Evolutionary conservation across 2,888 invertebrate species (phyloP).

Genomic region (Leucophenga montana): DNA sequence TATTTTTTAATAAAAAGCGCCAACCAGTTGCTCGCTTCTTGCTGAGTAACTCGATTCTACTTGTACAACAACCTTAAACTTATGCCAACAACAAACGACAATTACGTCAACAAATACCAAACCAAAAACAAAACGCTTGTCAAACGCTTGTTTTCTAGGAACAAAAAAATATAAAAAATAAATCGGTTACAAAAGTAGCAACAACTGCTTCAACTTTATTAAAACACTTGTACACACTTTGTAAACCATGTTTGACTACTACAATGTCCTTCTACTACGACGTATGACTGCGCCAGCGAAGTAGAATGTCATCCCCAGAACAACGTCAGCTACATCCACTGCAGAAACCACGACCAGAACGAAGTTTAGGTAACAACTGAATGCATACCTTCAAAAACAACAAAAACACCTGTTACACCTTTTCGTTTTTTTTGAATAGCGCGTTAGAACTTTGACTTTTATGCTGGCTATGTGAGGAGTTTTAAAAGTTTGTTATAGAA

Average conservation of each 20-base stretch:
- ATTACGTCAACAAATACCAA: background rate
- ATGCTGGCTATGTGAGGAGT: too few relatives aligned
- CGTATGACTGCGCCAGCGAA: background rate
- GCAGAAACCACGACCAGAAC: background rate
- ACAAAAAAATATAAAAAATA: background rate
- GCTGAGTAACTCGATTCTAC: background rate
- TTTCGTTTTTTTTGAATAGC: slow-evolving; percentile 13
- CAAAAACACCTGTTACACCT: slow-evolving; percentile 23
- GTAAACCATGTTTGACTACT: background rate
- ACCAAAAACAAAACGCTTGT: slow-evolving; percentile 11
- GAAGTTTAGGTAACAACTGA: background rate
- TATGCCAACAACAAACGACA: background rate
- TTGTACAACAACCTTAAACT: background rate
- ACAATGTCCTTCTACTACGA: too few relatives aligned
- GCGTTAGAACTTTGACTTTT: too few relatives aligned
- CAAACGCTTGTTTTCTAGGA: background rate
- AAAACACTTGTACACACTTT: slow-evolving; percentile 30
- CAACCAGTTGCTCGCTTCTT: background rate
- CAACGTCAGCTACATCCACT: background rate
- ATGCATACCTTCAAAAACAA: background rate
- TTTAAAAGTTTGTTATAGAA: too few relatives aligned
- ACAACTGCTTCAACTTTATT: slow-evolving; percentile 27
- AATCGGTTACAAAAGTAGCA: background rate
- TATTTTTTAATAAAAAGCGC: slow-evolving; percentile 27
- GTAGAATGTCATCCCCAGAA: slow-evolving; percentile 13